These are phyloP conservation scores for Thymelicus sylvestris DNA, from an alignment of 2,888 invertebrate genomes.

Conservation along the genomic window DNA sequence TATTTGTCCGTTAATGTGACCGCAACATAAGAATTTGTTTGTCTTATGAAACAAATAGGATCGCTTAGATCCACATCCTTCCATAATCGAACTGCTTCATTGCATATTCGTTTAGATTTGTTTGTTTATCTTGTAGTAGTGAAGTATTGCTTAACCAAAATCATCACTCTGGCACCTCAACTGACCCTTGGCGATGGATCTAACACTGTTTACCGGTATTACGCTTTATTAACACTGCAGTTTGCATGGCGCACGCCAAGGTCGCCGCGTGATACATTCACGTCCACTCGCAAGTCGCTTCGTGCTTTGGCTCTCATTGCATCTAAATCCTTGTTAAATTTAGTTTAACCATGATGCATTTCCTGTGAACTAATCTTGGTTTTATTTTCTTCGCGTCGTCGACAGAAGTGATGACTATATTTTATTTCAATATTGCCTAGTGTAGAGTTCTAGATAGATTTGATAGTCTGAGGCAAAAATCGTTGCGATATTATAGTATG, in stretches of 20 bases:
- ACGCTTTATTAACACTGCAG: conserved; percentile 21
- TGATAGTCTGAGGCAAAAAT: too few species aligned
- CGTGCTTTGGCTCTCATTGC: conserved; percentile 33
- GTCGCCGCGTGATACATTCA: conserved; percentile 24
- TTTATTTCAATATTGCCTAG: too few species aligned
- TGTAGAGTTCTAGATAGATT: too few species aligned
- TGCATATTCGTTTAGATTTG: too few species aligned
- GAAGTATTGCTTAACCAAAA: not conserved
- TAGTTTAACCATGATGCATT: conserved; percentile 8
- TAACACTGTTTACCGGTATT: conserved; percentile 8
- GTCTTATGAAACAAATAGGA: too few species aligned
- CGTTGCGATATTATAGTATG: too few species aligned
- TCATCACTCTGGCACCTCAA: not conserved
- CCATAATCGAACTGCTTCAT: not conserved
- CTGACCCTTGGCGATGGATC: not conserved
- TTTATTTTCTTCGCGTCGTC: not conserved
- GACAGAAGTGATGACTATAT: too few species aligned
- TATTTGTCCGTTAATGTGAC: too few species aligned
- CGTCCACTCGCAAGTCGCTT: conserved; percentile 15
- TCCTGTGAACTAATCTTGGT: conserved; percentile 17
- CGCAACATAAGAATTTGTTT: too few species aligned
- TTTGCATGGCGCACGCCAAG: conserved; percentile 30
- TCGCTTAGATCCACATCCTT: not conserved
- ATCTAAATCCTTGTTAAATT: conserved; percentile 21
- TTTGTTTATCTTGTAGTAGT: not conserved